phyloP scores from a whole-genome alignment of 2,888 invertebrate genomes.

The Theretra japonica region DNA sequence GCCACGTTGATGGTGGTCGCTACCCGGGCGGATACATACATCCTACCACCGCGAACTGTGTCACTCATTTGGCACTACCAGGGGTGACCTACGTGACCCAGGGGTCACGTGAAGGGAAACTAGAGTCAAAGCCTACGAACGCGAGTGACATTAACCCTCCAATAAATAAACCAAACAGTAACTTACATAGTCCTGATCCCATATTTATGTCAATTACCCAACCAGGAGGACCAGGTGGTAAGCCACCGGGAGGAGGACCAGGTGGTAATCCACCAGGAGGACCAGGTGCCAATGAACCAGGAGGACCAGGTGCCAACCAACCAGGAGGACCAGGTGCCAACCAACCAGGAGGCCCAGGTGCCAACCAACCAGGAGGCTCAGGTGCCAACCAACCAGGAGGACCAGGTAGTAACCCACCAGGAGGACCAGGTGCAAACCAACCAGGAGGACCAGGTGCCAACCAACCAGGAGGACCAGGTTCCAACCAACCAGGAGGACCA shows the following conservation, averaged over 20 bases:
- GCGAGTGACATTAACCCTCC: too few relatives aligned
- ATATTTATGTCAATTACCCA: too few relatives aligned
- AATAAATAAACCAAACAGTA: too few relatives aligned
- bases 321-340: neutral
- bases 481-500: neutral
- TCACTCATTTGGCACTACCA: too few relatives aligned
- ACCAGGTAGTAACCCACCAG: neutral
- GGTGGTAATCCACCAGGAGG: neutral
- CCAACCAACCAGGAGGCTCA: neutral
- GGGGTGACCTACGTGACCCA: too few relatives aligned
- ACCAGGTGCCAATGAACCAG: neutral
- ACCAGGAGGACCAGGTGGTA: neutral
- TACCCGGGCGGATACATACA: too few relatives aligned
- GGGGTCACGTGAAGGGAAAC: too few relatives aligned
- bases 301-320: neutral
- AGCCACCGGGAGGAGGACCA: neutral
- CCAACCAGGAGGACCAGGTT: conserved; percentile 5
- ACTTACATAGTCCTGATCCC: too few relatives aligned
- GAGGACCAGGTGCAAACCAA: neutral
- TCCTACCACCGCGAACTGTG: too few relatives aligned
- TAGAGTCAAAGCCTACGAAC: too few relatives aligned
- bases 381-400: neutral
- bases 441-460: neutral
- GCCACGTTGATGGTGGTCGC: too few relatives aligned
- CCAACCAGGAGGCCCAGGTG: neutral